Conservation (phyloP, 2,113 vertebrate genomes). For the Morone chrysops region DNA sequence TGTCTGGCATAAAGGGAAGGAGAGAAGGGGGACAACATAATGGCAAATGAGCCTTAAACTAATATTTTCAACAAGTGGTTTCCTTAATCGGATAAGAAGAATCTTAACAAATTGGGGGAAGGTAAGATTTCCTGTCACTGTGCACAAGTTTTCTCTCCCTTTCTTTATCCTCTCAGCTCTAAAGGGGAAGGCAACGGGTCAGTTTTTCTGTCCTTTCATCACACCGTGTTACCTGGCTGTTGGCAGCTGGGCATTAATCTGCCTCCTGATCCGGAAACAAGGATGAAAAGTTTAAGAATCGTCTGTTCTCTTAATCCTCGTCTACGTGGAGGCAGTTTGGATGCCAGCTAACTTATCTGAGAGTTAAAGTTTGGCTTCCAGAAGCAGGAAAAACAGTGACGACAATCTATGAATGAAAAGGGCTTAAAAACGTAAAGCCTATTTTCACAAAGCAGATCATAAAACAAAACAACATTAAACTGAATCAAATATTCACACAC, state of each 20-base stretch:
- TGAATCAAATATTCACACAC: not conserved
- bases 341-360: not conserved
- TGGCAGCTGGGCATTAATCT: constrained; percentile 52
- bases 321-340: constrained; percentile 5
- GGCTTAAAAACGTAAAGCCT: too few relatives aligned
- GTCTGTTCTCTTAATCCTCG: not conserved
- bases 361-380: not conserved
- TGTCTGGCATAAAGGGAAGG: constrained; percentile 25
- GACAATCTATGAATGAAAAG: not conserved
- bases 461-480: not conserved
- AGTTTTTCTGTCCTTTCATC: constrained; percentile 15
- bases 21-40: constrained; percentile 6
- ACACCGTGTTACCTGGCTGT: constrained; percentile 57
- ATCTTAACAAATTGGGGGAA: not conserved
- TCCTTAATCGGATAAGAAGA: not conserved
- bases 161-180: constrained; percentile 46
- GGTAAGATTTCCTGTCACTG: not conserved
- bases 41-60: not conserved
- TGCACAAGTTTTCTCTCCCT: constrained; percentile 18
- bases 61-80: not conserved
- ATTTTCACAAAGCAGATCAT: not conserved
- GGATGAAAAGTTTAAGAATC: constrained; percentile 49
- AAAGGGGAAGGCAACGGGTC: not conserved
- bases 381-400: not conserved
- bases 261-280: constrained; percentile 66